Evolutionary conservation across 1,140 invertebrate species (phyloP), one percentile per base, ranked within the genome.

Genomic region (Bombus consobrinus): DNA sequence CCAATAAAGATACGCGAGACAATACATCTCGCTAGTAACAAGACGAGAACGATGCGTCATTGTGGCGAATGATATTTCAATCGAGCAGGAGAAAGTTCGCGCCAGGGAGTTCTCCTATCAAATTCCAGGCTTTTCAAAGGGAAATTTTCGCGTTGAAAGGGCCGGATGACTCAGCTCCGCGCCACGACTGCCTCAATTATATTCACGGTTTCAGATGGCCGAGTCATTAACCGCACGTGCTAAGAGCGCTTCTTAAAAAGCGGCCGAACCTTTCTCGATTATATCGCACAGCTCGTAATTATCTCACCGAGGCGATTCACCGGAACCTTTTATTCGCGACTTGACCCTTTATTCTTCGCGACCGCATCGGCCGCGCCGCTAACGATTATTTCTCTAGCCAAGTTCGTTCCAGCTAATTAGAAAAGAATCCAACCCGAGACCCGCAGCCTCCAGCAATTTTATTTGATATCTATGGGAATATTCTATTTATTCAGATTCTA

Each of bases 211-310:
- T 73, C 57, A 53, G 41, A 72, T 43, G 66, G 66, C 43, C 64
- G 68, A 80, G 76, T 85, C 76, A 85, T 85, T 85, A 85, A 80
- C 68, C 66, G 66, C 53, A 69, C 83, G 66, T 37, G 77, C 34
- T 72, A 47, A 80, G 76, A 34, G 41, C 32, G 68, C 32, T 47
- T 57, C 68, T 80, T 80, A 73, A 80, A 85, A 72, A 85, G 57
- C 68, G 25, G 18, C 10, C 82, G 43, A 82, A 78, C 39, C 68
- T 85, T 62, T n/a, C 83, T 28, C 53, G 76, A 80, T 83, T 78
- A 76, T 68, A 77, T 80, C 78, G 25, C 66, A 15, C 37, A 5
- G 53, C 57, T 71, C 76, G 53, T 85, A 85, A 85, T 85, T 85
- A 85, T 80, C 66, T 34, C 74, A 22, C 28, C 28, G 37, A 28